Base-by-base conservation (phyloP, 2,888 invertebrate genomes). In the Sylvicola fuscatus region DNA sequence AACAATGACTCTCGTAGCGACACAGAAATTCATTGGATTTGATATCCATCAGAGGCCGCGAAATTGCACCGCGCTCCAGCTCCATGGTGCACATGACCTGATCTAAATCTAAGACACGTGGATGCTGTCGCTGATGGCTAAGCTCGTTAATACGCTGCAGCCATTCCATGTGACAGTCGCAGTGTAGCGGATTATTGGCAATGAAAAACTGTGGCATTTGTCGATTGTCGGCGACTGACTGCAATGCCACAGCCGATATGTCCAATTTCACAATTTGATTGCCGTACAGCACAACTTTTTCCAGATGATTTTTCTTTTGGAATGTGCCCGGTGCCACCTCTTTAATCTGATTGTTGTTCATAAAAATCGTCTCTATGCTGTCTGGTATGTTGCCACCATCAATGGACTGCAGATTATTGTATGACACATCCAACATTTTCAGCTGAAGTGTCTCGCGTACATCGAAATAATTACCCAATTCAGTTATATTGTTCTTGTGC, bases 151-250 rank as follows among this genome's bases (percentile, higher is more conserved):
- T 73, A 53, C 76, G 65, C 48, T 78, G 71, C 47, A 84, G 54
- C 83, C 84, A 87, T 58, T 83, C 83, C 79, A 84, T 79, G 47
- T 73, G 74, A 58, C 86, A 86, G 58, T 83, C 79, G 56, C 86
- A 87, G 46, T 72, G 67, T 53, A 84, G 74, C 39, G 83, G 83
- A 64, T 86, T 86, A 48, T 72, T 72, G 33, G 79, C 78, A 44
- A 84, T 70, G 53, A 74, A 79, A 57, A 84, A 80, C 52, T 76
- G 72, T 12, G 82, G 80, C 45, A 79, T 59, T 50, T 76, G 73
- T 4, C 21, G 21, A 6, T 21, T 4, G 46, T 72, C 70, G 21
- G 30, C 14, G 15, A 37, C 29, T 34, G 34, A 27, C 12, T 44
- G 68, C 68, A 3, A 70, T 45, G 72, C 69, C 43, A 83, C 64